Evolutionary conservation across 2,797 vertebrate genomes (phyloP).

Genomic region (Tapera naevia): DNA sequence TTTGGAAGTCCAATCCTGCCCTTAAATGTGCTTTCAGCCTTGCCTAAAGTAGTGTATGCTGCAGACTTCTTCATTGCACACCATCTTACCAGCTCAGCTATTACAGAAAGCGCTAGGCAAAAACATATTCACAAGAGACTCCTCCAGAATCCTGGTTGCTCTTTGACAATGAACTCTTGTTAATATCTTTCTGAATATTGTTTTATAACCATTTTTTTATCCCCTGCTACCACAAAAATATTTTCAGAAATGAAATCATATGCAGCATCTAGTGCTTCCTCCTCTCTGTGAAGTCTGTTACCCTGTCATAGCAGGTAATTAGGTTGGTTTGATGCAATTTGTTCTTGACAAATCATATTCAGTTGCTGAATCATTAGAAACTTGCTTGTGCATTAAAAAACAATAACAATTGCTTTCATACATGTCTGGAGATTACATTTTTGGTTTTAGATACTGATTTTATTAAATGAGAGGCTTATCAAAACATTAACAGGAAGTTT

Average conservation of each 20-base stretch:
- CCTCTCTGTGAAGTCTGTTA: background rate
- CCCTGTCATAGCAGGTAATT: background rate
- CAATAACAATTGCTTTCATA: background rate
- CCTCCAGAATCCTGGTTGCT: background rate
- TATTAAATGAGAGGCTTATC: background rate
- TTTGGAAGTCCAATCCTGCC: background rate
- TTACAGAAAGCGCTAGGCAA: background rate
- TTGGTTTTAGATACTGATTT: background rate
- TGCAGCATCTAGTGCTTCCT: background rate
- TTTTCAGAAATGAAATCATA: background rate
- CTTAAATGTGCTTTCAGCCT: background rate
- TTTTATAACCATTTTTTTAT: background rate
- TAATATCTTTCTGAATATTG: background rate
- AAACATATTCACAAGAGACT: background rate
- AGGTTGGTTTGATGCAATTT: background rate
- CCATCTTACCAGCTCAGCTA: background rate
- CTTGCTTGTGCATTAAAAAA: background rate
- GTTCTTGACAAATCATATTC: background rate
- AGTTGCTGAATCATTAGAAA: slow-evolving; percentile 9
- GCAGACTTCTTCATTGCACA: background rate
- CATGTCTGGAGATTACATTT: background rate
- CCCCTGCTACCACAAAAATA: background rate
- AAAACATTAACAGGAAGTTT: background rate
- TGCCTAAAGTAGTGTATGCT: background rate
- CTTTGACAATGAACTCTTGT: background rate